These are phyloP conservation scores for Drosophila lacteicornis DNA, from an alignment of 1,140 invertebrate genomes.

Conservation along the genomic window DNA sequence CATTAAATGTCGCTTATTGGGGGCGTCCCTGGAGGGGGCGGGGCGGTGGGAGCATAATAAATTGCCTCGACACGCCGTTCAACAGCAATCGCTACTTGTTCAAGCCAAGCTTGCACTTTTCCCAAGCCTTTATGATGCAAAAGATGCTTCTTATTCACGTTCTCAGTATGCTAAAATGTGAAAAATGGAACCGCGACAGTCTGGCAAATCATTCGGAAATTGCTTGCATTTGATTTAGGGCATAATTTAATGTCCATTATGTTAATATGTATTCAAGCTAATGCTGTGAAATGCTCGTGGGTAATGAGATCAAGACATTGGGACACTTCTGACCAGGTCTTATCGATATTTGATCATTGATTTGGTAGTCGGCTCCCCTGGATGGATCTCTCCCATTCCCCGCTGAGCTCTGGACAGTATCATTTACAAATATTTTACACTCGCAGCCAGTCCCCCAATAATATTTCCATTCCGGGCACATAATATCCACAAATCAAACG, in stretches of 20 bases:
- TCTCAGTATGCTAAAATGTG: neutral
- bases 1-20: conserved; percentile 18
- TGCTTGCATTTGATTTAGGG: neutral
- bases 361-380: neutral
- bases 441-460: neutral
- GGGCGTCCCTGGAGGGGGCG: neutral
- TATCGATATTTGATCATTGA: conserved; percentile 5
- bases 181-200: conserved; percentile 28
- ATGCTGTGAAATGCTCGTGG: conserved; percentile 26
- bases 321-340: conserved; percentile 5
- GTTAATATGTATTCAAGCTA: conserved; percentile 38
- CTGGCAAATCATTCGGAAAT: conserved; percentile 9
- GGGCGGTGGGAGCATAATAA: neutral
- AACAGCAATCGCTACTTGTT: conserved; percentile 4
- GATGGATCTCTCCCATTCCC: neutral
- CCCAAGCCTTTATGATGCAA: neutral
- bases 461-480: conserved; percentile 40
- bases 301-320: conserved; percentile 5
- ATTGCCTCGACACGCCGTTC: neutral
- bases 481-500: conserved; percentile 39
- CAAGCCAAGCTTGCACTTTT: conserved; percentile 1
- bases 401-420: conserved; percentile 12
- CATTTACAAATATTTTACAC: conserved; percentile 31
- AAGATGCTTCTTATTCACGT: conserved; percentile 4
- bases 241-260: conserved; percentile 47